These are phyloP conservation scores for Pygmarrhopalites habei DNA, from an alignment of 1,140 invertebrate species.

Conservation along the genomic window DNA sequence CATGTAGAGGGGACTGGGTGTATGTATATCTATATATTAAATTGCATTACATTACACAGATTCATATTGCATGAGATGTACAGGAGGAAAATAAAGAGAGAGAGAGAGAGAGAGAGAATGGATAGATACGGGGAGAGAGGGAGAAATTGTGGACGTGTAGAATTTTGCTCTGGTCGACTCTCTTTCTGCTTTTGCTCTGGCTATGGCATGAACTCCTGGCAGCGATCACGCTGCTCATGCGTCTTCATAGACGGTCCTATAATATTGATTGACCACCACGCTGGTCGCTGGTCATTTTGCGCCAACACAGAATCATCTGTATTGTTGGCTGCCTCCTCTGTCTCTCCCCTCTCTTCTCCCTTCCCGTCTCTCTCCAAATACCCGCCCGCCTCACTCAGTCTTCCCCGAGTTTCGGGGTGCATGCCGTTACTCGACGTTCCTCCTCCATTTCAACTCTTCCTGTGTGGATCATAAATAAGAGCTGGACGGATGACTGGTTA, in stretches of 20 bases:
- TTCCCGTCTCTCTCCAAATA: too few relatives aligned
- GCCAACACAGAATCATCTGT: background rate
- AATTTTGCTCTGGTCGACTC: too few relatives aligned
- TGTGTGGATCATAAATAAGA: conserved; percentile 14
- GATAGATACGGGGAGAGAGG: background rate
- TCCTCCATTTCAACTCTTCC: conserved; percentile 15
- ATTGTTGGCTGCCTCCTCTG: too few relatives aligned
- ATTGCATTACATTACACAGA: too few relatives aligned
- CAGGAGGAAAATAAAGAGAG: background rate
- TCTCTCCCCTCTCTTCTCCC: too few relatives aligned
- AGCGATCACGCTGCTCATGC: background rate
- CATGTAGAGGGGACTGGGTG: too few relatives aligned
- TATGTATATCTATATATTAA: too few relatives aligned
- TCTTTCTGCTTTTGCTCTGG: too few relatives aligned
- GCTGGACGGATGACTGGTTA: conserved; percentile 8
- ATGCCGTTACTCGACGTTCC: background rate
- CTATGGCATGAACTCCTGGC: too few relatives aligned
- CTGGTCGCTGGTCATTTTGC: conserved; percentile 22
- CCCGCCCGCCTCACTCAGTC: background rate
- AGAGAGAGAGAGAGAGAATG: background rate
- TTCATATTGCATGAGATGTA: too few relatives aligned
- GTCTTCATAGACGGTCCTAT: conserved; percentile 16
- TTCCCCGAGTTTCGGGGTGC: background rate
- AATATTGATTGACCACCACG: conserved; percentile 23
- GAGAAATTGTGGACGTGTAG: too few relatives aligned